phyloP scores from a whole-genome alignment of 2,888 invertebrate genomes.

The Cheilosia vernalis region DNA sequence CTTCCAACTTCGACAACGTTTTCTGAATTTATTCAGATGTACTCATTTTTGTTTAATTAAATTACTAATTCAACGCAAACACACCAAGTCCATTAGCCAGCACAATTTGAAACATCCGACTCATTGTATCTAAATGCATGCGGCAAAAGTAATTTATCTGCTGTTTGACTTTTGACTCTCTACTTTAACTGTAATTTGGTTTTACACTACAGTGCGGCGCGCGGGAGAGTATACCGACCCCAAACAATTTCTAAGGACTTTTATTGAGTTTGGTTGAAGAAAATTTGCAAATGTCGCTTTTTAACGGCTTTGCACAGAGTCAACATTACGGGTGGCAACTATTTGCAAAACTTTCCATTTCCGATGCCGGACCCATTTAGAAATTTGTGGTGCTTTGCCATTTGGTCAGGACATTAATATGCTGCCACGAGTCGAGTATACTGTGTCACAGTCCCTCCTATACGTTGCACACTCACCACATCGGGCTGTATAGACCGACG shows the following conservation, averaged over 20 bases:
- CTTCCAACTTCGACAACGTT: background rate
- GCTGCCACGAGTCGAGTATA: slow-evolving; percentile 34
- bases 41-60: slow-evolving; percentile 33
- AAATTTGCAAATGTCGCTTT: slow-evolving; percentile 75
- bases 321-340: slow-evolving; percentile 56
- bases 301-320: slow-evolving; percentile 58
- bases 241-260: slow-evolving; percentile 55
- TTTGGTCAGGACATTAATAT: slow-evolving; percentile 75
- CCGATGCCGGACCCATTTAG: slow-evolving; percentile 62
- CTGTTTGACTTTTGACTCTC: slow-evolving; percentile 46
- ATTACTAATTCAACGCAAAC: slow-evolving; percentile 62
- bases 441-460: background rate
- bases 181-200: slow-evolving; percentile 36
- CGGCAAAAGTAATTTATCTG: slow-evolving; percentile 57
- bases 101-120: slow-evolving; percentile 65
- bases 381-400: slow-evolving; percentile 72
- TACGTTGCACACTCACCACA: slow-evolving; percentile 7
- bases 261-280: slow-evolving; percentile 71
- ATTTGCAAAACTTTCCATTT: slow-evolving; percentile 74
- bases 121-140: slow-evolving; percentile 35
- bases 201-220: slow-evolving; percentile 16
- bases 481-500: slow-evolving; percentile 13
- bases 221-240: background rate
- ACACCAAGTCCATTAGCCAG: slow-evolving; percentile 71
- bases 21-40: background rate